phyloP scores from a whole-genome alignment of 2,797 vertebrate genomes.

The Hapalemur alaotrensis region DNA sequence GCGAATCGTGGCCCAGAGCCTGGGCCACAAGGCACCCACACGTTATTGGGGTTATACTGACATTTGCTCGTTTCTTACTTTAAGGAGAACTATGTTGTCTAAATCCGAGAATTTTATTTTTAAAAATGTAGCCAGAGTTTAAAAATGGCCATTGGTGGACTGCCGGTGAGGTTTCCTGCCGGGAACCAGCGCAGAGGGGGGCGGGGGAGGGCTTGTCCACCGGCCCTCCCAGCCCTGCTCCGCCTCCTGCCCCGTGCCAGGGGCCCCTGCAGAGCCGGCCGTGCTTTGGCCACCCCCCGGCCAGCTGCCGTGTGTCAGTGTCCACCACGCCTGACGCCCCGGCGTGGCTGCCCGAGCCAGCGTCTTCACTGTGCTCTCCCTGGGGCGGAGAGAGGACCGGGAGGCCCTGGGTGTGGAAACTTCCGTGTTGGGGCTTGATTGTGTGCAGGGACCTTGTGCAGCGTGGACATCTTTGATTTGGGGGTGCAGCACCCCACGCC shows the following conservation, averaged over 20 bases:
- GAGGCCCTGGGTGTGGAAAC: neutral
- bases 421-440: neutral
- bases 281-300: neutral
- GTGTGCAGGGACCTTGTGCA: neutral
- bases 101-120: neutral
- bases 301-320: neutral
- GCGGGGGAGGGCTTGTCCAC: no score
- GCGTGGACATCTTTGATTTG: neutral
- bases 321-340: neutral
- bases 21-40: neutral
- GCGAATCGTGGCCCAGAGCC: neutral
- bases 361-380: rapidly evolving
- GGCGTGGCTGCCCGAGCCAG: neutral
- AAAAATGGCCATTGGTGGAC: neutral
- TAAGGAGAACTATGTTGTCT: neutral
- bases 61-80: neutral
- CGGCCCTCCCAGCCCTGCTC: neutral
- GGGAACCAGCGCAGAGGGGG: neutral
- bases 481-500: neutral
- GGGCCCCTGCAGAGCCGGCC: neutral
- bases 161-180: neutral
- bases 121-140: neutral
- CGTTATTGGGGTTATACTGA: neutral
- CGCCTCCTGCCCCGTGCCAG: neutral
- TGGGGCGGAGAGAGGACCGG: neutral